A percentile compares a stretch with the other conserved stretches of the same genome.
These are phyloP conservation scores for Acyrthosiphon pisum DNA, from an alignment of 1,140 invertebrate species.

Conservation along the genomic window DNA sequence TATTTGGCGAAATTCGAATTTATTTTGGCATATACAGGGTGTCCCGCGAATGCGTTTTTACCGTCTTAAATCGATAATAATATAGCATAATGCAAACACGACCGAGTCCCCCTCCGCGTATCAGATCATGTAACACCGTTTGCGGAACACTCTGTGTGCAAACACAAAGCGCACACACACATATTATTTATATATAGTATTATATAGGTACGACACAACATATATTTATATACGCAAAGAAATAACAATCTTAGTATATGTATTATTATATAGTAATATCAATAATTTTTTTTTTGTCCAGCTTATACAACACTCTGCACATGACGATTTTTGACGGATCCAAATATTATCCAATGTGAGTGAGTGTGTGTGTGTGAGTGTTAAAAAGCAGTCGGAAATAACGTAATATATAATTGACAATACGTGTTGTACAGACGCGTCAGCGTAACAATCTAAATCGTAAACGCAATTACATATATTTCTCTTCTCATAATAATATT, in stretches of 20 bases:
- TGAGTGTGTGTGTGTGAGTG: not conserved
- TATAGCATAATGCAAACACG: not conserved
- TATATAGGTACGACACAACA: not conserved
- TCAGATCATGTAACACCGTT: not conserved
- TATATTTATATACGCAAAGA: not conserved
- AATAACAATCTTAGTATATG: not conserved
- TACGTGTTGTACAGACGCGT: constrained; percentile 14
- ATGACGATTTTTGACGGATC: not conserved
- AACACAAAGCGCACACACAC: not conserved
- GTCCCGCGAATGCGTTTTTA: not conserved
- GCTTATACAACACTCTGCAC: not conserved
- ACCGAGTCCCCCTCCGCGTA: not conserved
- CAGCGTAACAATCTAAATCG: not conserved
- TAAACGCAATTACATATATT: not conserved
- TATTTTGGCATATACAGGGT: not conserved
- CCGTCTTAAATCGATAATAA: not conserved
- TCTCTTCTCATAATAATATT: not conserved
- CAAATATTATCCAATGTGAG: not conserved
- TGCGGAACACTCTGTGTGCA: not conserved
- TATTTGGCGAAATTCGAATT: constrained; percentile 14
- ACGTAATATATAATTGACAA: constrained; percentile 26
- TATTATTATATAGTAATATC: constrained; percentile 9
- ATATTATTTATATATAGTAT: not conserved
- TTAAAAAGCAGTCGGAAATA: not conserved
- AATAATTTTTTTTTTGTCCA: not conserved